Conservation (phyloP, 64 coral and sea anemone genomes). For the Porites australiensis region DNA sequence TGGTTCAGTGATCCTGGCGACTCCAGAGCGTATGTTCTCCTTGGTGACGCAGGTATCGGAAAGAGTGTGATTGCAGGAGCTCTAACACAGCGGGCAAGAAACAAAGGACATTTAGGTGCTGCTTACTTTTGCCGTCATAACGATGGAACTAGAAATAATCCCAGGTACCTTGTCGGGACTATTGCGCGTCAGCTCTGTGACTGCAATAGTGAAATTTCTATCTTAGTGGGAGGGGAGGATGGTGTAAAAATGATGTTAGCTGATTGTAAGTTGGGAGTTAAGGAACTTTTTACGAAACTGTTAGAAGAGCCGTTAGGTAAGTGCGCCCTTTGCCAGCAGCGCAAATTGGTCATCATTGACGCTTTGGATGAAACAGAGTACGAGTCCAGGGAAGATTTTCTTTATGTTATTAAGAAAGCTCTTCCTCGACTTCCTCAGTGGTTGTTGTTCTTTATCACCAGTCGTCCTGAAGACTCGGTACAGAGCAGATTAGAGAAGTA, state of each 20-base stretch:
- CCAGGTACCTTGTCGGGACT: slow-evolving; percentile 36
- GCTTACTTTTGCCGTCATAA: too few species aligned
- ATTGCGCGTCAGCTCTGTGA: slow-evolving; percentile 39
- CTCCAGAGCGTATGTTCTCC: too few species aligned
- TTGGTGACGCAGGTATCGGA: slow-evolving; percentile 66
- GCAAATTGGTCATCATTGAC: slow-evolving; percentile 32
- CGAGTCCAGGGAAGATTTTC: too few species aligned
- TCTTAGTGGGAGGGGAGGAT: slow-evolving; percentile 22
- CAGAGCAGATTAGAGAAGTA: slow-evolving; percentile 4
- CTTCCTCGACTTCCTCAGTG: slow-evolving; percentile 36
- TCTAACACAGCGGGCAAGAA: slow-evolving; percentile 17
- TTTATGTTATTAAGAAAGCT: slow-evolving; percentile 33
- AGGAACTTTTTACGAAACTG: slow-evolving; percentile 60
- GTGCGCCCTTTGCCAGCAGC: background rate
- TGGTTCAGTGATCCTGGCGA: too few species aligned
- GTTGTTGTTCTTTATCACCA: slow-evolving; percentile 59
- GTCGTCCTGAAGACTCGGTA: slow-evolving; percentile 41
- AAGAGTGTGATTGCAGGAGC: slow-evolving; percentile 71
- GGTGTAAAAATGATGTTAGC: slow-evolving; percentile 11
- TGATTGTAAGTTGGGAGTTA: slow-evolving; percentile 36
- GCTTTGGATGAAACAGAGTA: too few species aligned
- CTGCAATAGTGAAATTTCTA: background rate
- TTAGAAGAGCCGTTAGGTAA: slow-evolving; percentile 50
- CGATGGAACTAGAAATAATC: slow-evolving; percentile 24
- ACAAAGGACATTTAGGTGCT: background rate